Conservation (phyloP, 2,888 invertebrate species). For the Syrista parreyssii region DNA sequence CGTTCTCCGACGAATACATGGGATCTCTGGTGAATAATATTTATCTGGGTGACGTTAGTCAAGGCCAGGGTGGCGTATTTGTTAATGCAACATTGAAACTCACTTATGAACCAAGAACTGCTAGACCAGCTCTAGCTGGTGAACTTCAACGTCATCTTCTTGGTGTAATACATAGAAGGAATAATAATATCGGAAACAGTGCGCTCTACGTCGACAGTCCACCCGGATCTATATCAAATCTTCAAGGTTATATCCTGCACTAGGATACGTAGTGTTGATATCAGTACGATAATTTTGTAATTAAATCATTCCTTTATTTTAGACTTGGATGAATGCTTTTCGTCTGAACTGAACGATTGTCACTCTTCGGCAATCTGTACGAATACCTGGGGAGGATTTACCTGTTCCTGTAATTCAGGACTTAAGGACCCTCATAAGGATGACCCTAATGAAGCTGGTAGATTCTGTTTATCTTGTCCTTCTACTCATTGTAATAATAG, state of each 20-base stretch:
- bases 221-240: conserved; percentile 80
- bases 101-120: conserved; percentile 70
- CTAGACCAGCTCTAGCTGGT: conserved; percentile 75
- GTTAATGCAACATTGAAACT: conserved; percentile 84
- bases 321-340: conserved; percentile 90
- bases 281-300: neutral
- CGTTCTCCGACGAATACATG: conserved; percentile 88
- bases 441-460: conserved; percentile 76
- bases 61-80: conserved; percentile 80
- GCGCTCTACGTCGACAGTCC: conserved; percentile 87
- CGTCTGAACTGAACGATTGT: conserved; percentile 86
- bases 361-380: conserved; percentile 81
- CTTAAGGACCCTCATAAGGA: conserved; percentile 80
- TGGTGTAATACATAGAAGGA: conserved; percentile 83
- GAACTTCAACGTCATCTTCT: conserved; percentile 87
- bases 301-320: conserved; percentile 23
- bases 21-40: conserved; percentile 84
- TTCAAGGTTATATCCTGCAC: conserved; percentile 70
- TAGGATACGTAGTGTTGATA: neutral
- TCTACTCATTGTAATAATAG: conserved; percentile 84
- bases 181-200: conserved; percentile 90
- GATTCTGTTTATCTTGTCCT: conserved; percentile 83
- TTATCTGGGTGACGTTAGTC: conserved; percentile 77
- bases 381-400: conserved; percentile 87
- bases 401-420: conserved; percentile 80